Evolutionary conservation across 2,797 vertebrate species (phyloP), one percentile per base, ranked within the genome.

Genomic region (Amblyopsis hoosieri): DNA sequence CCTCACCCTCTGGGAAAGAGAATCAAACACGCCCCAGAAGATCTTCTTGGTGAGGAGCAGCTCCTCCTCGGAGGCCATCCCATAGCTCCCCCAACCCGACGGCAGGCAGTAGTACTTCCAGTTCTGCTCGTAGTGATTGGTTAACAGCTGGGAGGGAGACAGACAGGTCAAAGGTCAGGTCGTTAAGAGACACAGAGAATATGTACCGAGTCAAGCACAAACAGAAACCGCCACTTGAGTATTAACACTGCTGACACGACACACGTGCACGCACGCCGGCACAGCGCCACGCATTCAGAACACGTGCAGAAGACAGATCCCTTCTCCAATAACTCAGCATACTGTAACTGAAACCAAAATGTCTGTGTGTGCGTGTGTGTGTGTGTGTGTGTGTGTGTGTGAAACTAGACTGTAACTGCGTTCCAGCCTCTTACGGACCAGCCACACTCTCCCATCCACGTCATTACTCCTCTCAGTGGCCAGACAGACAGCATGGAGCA

Each of bases 21-120:
- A 98, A 78, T 99, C 97, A 84, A 99, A 98, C 73, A 98, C 96
- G 59, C 97, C 97, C 98, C 98, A 99, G 91, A 99, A 99, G 81
- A 99, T 95, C 80, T 97, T 99, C 90, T 99, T 97, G 9, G 97
- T 98, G 86, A 99, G 95, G 64, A 96, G 95, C 0, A 99, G 86
- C 69, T 99, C 98, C 67, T 99, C 98, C 70, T 96, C 97, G 15
- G 95, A 94, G 0, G 98, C 95, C 54, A 95, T 94, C 58, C 97
- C 97, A 4, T 94, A 97, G 89, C 93, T 94, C 17, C 96, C 96
- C 79, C 96, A 97, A 89, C 96, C 96, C 4, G 95, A 95, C 1
- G 97, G 97, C 66, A 99, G 95, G 78, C 98, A 99, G 91, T 99
- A 99, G 73, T 95, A 99, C 89, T 98, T 98, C 98, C 98, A 99